These are phyloP conservation scores for Eubucco bourcierii DNA, from an alignment of 2,113 vertebrate species.

Conservation along the genomic window DNA sequence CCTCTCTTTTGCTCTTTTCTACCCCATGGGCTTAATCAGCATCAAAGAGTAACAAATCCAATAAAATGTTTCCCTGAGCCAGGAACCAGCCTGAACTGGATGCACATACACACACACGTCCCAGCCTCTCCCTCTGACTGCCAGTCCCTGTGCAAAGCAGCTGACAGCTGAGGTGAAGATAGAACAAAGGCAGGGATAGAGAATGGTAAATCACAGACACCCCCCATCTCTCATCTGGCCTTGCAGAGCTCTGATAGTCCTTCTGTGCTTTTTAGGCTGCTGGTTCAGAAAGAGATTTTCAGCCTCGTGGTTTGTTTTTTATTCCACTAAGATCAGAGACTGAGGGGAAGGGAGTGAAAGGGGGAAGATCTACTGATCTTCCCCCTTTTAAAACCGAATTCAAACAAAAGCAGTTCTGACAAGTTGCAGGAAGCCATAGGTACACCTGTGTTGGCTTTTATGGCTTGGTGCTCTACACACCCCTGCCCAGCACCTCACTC, in stretches of 20 bases:
- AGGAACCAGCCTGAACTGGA: conserved; percentile 68
- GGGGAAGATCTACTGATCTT: neutral
- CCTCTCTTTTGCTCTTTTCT: conserved; percentile 62
- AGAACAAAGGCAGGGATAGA: conserved; percentile 56
- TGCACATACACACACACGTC: neutral
- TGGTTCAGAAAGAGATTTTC: neutral
- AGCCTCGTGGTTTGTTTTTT: neutral
- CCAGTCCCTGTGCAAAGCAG: conserved; percentile 62
- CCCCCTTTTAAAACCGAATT: neutral
- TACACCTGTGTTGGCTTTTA: neutral
- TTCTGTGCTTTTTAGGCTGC: conserved; percentile 29
- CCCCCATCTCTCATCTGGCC: neutral
- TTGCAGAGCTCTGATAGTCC: neutral
- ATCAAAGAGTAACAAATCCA: conserved; percentile 84
- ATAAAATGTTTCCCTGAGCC: conserved; percentile 79
- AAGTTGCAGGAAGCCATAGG: rapidly evolving
- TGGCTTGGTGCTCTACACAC: neutral
- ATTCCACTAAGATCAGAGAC: neutral
- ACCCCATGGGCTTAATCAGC: conserved; percentile 79
- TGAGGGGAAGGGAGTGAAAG: neutral
- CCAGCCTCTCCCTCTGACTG: conserved; percentile 19
- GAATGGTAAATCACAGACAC: conserved; percentile 15
- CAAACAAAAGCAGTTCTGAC: neutral
- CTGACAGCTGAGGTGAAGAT: conserved; percentile 58
- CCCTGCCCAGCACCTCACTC: neutral